Percentiles rank a stretch among this genome's conserved stretches.
Conservation (phyloP, 2,888 invertebrate species). For the Nomada ruficornis region DNA sequence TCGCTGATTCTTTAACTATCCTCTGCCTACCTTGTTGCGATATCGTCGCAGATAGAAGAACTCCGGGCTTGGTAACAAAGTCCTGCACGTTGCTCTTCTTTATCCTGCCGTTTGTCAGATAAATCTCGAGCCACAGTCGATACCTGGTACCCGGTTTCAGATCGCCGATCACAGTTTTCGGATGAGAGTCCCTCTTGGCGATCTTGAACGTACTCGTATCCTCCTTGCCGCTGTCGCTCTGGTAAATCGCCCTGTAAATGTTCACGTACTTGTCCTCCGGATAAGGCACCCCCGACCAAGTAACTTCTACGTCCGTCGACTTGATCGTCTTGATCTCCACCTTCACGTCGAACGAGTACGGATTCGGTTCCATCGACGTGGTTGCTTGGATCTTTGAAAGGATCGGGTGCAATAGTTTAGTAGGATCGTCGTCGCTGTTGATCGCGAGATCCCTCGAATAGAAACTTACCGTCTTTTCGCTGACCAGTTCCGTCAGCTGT, state of each 20-base stretch:
- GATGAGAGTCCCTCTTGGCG: slow-evolving; percentile 89
- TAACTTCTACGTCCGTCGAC: slow-evolving; percentile 90
- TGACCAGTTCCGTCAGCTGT: slow-evolving; percentile 91
- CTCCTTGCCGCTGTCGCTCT: slow-evolving; percentile 90
- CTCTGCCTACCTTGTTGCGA: slow-evolving; percentile 85
- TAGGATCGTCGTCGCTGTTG: too few relatives aligned
- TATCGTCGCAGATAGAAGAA: slow-evolving; percentile 84
- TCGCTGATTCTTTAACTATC: too few relatives aligned
- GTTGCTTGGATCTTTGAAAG: slow-evolving; percentile 76
- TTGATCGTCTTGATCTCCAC: slow-evolving; percentile 92
- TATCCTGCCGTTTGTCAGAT: slow-evolving; percentile 94
- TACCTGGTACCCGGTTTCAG: slow-evolving; percentile 93
- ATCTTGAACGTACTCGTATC: slow-evolving; percentile 91
- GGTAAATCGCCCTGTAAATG: slow-evolving; percentile 94
- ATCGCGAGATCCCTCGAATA: not conserved
- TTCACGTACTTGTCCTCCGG: slow-evolving; percentile 96
- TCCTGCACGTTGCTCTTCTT: slow-evolving; percentile 96
- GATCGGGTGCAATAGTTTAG: too few relatives aligned
- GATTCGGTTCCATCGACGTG: slow-evolving; percentile 86
- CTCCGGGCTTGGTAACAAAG: slow-evolving; percentile 92
- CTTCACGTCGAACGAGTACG: slow-evolving; percentile 92
- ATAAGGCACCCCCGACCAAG: slow-evolving; percentile 94
- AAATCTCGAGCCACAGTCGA: slow-evolving; percentile 94
- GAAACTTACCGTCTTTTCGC: slow-evolving; percentile 87
- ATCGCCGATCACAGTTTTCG: slow-evolving; percentile 88